Base-by-base conservation (phyloP, 1,140 invertebrate genomes). In the Ceratina calcarata region DNA sequence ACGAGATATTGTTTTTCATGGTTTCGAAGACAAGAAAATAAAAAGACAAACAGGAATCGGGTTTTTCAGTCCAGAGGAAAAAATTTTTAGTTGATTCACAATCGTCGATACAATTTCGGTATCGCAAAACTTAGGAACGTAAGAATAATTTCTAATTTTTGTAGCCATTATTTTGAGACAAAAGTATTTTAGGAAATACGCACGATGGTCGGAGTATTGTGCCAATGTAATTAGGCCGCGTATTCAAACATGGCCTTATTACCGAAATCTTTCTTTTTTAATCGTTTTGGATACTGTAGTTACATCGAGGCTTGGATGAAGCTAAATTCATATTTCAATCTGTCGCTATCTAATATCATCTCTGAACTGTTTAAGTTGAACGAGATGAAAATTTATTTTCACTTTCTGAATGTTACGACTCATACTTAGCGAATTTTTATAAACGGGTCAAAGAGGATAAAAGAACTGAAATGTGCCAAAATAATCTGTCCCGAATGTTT, bases 391-490 rank as follows among this genome's bases (percentile, higher is more conserved):
- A 45, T 45, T 45, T 45, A 10, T 45, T 45, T 45, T 10, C 37
- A 8, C 37, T 45, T 45, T 45, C 37, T 10, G 7, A 45, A 45
- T 45, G 37, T 45, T 45, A 7, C 7, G 10, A 45, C 37, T 45
- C 32, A 37, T 37, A 45, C 37, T 45, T 45, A 10, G 37, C 37
- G 37, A 10, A 45, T 45, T 45, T 62, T 20, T 45, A 45, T 45
- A 45, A 45, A 45, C 37, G 37, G 37, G 37, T 45, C 10, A 27
- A 58, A 20, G 32, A 73, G 51, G 55, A 84, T 67, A 61, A 55
- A 66, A 84, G 82, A 75, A 87, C 81, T 86, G 84, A 86, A 77
- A 87, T 88, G 89, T 82, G 86, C 88, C 85, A 88, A 90, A 89
- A 60, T 77, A 78, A 45, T 77, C 24, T 75, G 83, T 45, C 70